phyloP scores from a whole-genome alignment of 2,113 vertebrate genomes.

The Corythaixoides concolor region DNA sequence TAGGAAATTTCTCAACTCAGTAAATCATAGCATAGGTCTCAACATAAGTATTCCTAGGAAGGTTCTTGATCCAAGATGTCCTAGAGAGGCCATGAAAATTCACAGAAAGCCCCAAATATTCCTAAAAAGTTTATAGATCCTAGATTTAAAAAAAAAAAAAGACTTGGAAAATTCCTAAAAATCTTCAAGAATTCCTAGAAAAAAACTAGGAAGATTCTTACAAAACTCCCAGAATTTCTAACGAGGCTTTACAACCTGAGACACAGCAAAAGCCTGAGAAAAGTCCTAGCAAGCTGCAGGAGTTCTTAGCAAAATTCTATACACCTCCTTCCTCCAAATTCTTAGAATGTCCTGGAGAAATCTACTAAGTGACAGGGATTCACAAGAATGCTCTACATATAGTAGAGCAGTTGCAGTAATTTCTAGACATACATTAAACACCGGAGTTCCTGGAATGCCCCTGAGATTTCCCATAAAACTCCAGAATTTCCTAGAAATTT shows the following conservation, averaged over 20 bases:
- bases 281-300: not conserved
- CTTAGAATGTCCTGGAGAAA: not conserved
- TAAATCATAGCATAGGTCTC: not conserved
- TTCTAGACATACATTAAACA: not conserved
- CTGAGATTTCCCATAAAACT: not conserved
- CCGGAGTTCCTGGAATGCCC: not conserved
- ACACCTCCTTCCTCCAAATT: not conserved
- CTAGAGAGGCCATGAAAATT: not conserved
- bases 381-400: not conserved
- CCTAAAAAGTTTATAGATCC: accelerated
- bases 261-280: not conserved
- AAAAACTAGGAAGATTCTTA: not conserved
- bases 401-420: not conserved
- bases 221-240: not conserved
- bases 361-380: not conserved
- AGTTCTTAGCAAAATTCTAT: not conserved
- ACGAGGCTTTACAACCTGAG: not conserved
- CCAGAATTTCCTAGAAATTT: not conserved
- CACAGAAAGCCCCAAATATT: not conserved
- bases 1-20: not conserved
- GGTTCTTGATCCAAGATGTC: not conserved
- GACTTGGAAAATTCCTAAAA: not conserved
- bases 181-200: not conserved
- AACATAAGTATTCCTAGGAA: not conserved
- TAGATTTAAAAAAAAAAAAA: not conserved